A percentile compares a stretch with the other conserved stretches of the same genome.
phyloP scores from a whole-genome alignment of 1,140 invertebrate species.

The Nilaparvata lugens region DNA sequence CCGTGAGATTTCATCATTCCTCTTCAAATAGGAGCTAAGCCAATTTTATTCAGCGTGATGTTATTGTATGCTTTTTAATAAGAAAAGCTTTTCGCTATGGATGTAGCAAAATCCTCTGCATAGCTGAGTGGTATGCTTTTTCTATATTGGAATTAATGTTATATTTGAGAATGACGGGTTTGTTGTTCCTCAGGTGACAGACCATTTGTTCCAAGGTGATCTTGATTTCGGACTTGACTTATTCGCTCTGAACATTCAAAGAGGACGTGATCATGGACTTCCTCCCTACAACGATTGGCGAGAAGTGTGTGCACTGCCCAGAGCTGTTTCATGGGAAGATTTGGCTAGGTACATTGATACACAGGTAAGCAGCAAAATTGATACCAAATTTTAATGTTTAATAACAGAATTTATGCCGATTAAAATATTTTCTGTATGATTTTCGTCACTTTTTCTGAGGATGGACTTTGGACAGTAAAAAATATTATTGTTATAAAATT shows the following conservation, averaged over 20 bases:
- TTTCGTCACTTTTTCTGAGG: no score
- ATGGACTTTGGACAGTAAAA: no score
- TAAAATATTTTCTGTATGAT: neutral
- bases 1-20: no score
- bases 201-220: slow-evolving; percentile 45
- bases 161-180: no score
- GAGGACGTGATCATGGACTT: slow-evolving; percentile 59
- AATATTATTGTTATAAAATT: no score
- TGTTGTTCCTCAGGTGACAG: slow-evolving; percentile 49
- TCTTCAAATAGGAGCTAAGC: no score
- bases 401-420: neutral
- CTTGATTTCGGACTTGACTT: slow-evolving; percentile 50
- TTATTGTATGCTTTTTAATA: no score
- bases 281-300: slow-evolving; percentile 58
- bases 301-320: slow-evolving; percentile 47
- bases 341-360: slow-evolving; percentile 44
- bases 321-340: slow-evolving; percentile 42
- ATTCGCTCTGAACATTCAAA: slow-evolving; percentile 58
- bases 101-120: no score
- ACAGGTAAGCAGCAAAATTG: slow-evolving; percentile 39
- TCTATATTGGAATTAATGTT: no score
- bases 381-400: neutral
- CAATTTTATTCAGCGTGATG: no score
- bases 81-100: no score
- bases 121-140: no score